Conservation (phyloP, 2,888 invertebrate species). For the Rhingia rostrata region DNA sequence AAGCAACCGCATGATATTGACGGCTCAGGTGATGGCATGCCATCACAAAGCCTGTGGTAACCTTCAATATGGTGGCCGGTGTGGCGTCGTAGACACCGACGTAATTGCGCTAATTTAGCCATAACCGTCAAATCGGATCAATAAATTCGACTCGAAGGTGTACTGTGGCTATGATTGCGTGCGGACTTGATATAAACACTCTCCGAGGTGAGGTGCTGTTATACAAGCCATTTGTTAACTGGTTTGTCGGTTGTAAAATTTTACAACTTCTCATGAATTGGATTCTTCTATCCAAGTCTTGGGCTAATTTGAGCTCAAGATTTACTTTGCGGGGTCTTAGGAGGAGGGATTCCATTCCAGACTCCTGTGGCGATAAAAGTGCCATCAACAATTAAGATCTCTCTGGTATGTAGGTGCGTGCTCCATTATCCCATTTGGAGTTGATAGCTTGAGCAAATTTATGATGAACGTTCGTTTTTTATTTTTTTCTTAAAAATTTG, state of each 20-base stretch:
- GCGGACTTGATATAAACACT: slow-evolving; percentile 37
- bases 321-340: background rate
- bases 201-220: slow-evolving; percentile 28
- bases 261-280: slow-evolving; percentile 45
- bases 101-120: slow-evolving; percentile 73
- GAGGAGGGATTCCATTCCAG: slow-evolving; percentile 25
- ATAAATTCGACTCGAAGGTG: slow-evolving; percentile 57
- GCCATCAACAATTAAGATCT: slow-evolving; percentile 50
- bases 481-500: slow-evolving; percentile 7
- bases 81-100: background rate
- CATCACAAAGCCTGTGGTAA: background rate
- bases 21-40: slow-evolving; percentile 30
- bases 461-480: slow-evolving; percentile 56
- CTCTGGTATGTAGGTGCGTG: slow-evolving; percentile 16
- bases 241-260: slow-evolving; percentile 53
- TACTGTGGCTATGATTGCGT: background rate
- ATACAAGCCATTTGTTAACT: slow-evolving; percentile 31
- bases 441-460: slow-evolving; percentile 50
- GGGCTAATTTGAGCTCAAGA: slow-evolving; percentile 39
- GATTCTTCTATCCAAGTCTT: background rate
- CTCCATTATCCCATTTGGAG: background rate
- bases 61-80: slow-evolving; percentile 10
- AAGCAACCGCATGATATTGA: slow-evolving; percentile 3
- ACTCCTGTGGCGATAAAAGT: slow-evolving; percentile 32
- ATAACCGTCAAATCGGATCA: slow-evolving; percentile 71